These are phyloP conservation scores for Strix uralensis DNA, from an alignment of 2,113 vertebrate species.

Conservation along the genomic window DNA sequence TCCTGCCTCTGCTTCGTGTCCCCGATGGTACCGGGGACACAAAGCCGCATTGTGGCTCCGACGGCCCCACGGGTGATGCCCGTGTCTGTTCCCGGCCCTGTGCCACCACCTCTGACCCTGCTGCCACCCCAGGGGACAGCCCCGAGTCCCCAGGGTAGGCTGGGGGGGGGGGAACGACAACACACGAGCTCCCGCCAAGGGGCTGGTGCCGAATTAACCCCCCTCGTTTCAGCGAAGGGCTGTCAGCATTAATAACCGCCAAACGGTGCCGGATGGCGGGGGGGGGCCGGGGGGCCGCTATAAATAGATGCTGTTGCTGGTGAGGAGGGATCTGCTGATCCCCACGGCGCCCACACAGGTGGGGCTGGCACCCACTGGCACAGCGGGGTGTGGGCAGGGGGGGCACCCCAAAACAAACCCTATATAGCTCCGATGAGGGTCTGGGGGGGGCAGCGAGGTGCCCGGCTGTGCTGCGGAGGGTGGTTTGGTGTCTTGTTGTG, in stretches of 20 bases:
- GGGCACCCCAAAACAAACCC: background rate
- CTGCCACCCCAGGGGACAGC: background rate
- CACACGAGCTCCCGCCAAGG: background rate
- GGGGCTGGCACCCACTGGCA: background rate
- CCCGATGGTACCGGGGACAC: slow-evolving; percentile 66
- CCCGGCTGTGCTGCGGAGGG: accelerated
- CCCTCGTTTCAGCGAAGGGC: background rate
- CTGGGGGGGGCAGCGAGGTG: background rate
- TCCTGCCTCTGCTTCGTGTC: slow-evolving; percentile 1
- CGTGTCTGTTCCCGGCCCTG: background rate
- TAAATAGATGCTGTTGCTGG: slow-evolving; percentile 23
- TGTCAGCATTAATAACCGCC: background rate
- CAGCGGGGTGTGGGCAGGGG: accelerated
- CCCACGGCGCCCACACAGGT: background rate
- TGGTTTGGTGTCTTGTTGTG: background rate
- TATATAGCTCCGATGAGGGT: background rate
- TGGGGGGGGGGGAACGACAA: background rate
- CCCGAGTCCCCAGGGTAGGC: background rate
- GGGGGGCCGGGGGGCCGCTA: background rate
- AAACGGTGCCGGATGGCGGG: background rate
- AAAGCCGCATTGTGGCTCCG: slow-evolving; percentile 54
- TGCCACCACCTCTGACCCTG: slow-evolving; percentile 13
- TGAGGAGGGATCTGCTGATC: background rate
- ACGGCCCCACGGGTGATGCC: background rate
- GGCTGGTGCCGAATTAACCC: background rate